Evolutionary conservation across 2,888 invertebrate genomes (phyloP), one percentile per base, ranked within the genome.

Genomic region (Ophion ventricosus): DNA sequence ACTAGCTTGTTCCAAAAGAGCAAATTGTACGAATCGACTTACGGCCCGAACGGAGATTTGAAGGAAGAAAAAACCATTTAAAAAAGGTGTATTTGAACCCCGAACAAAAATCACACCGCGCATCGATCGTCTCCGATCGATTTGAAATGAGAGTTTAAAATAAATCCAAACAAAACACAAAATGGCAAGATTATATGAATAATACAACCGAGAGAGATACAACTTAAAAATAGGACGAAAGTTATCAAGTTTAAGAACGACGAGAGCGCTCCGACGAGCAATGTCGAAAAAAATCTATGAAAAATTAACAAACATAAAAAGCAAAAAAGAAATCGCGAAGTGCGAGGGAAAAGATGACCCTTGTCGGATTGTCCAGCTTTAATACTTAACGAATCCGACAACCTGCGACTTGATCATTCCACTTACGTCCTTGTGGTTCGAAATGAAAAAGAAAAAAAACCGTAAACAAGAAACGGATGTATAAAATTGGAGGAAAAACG

Each of bases 361-460:
- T 54, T 67, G 54, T 69, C 43, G 61, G n/a, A 75, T 78, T 35
- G 57, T 83, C 80, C 80, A 78, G 83, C 83, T 85, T 81, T 78
- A 83, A 85, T 78, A 75, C 72, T 64, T 70, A 66, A 74, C 66
- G 63, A 75, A 81, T 82, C 66, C 43, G 81, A 79, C 63, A 74
- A 78, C 76, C 67, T 57, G 23, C 69, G 70, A 78, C 84, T 75
- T 82, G 78, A 79, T 84, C 75, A 84, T 84, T 82, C 84, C 81
- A 79, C 23, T 72, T 56, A 67, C 69, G 69, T 78, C 77, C 69
- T 56, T 78, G 73, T 43, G 73, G 67, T 78, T 40, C 80, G 26
- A 49, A 69, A 74, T 25, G 23, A 64, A 54, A 75, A 40, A 40
- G 17, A 49, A 80, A 49, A 26, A 61, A 40, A 57, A 57, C n/a